Base-by-base conservation (phyloP, 2,113 vertebrate genomes). In the Fulica atra region DNA sequence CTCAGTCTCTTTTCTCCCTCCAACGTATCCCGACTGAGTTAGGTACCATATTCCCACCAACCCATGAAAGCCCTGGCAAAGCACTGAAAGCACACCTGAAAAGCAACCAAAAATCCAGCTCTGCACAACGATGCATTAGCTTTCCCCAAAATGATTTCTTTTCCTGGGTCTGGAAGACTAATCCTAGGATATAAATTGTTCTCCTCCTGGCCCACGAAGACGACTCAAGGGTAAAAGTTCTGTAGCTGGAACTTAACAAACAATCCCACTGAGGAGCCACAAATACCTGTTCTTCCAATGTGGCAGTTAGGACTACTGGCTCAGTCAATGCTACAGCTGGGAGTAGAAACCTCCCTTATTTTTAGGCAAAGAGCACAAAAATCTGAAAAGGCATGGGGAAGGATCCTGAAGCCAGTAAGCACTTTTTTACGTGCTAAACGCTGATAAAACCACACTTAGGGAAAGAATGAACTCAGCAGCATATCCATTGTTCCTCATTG, bases 401-500 rank as follows among this genome's bases (percentile, higher is more conserved):
- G 36, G 88, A 86, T 91, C 61, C 60, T 59, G 54, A 91, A 91
- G 57, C 40, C 66, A 73, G 33, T 44, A 92, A 73, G 26, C 0
- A 2, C 21, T 71, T 95, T 95, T 93, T 81, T 86, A 81, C 57
- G 50, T 4, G 4, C 8, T 77, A 90, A 89, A 56, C 85, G n/a
- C 66, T 1, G 5, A 80, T 84, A 89, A 93, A 96, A 85, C 44
- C 57, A 69, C 78, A 85, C 28, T 87, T 72, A 33, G 54, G 59
- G n/a, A 73, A 86, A 89, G 82, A 96, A 36, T 54, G 23, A 96
- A 84, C 94, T 93, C 68, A 91, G 94, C 64, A 96, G 92, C 50
- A 42, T 38, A 93, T 86, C 96, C 95, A 97, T 97, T 97, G 97
- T 97, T 97, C 78, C 86, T 82, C 69, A 83, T 2, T 76, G 95